Conservation (phyloP, 2,113 vertebrate species). For the Boleophthalmus pectinirostris region DNA sequence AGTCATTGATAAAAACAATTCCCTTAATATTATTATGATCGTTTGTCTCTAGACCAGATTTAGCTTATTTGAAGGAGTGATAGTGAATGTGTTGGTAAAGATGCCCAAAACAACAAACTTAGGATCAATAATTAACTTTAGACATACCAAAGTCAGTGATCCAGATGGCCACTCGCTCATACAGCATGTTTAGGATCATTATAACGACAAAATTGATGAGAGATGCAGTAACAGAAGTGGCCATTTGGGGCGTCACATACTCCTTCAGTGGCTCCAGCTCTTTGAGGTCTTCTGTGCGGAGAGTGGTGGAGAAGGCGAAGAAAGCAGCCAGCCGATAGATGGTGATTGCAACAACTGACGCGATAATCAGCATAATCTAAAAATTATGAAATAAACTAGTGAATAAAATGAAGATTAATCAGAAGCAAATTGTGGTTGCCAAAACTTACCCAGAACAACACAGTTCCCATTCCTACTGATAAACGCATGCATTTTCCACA, state of each 20-base stretch:
- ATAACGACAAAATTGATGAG: conserved; percentile 91
- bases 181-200: conserved; percentile 90
- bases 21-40: too few relatives aligned
- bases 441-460: conserved; percentile 88
- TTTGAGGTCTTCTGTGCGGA: conserved; percentile 72
- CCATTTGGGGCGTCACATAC: conserved; percentile 91
- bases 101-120: too few relatives aligned
- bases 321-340: conserved; percentile 92
- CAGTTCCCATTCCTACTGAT: conserved; percentile 86
- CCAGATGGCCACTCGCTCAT: conserved; percentile 91
- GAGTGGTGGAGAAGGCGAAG: conserved; percentile 80
- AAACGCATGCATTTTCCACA: conserved; percentile 89
- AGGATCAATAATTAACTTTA: neutral
- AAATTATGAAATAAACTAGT: neutral
- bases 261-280: conserved; percentile 83
- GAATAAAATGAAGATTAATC: neutral
- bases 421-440: neutral
- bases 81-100: too few relatives aligned
- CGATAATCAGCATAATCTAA: conserved; percentile 88
- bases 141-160: conserved; percentile 90
- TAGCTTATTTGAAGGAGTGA: neutral
- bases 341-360: conserved; percentile 90
- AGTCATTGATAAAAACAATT: too few relatives aligned
- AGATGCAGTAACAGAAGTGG: conserved; percentile 89
- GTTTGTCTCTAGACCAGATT: too few relatives aligned